Percentiles rank a stretch among this genome's conserved stretches.
Conservation (phyloP, 2,113 vertebrate genomes). For the Carollia perspicillata region DNA sequence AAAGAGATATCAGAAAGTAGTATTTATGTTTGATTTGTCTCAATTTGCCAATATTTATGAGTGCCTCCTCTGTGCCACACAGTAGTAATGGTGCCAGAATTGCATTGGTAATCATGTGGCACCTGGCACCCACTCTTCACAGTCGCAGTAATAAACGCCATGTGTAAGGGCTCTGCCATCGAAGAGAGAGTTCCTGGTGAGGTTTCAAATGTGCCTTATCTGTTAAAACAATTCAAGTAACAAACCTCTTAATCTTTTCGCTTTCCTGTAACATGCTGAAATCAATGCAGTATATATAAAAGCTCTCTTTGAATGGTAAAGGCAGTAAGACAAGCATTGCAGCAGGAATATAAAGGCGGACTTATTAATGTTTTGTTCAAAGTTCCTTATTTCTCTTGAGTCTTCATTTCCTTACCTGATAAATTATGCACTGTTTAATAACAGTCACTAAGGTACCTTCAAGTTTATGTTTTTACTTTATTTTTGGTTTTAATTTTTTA, state of each 20-base stretch:
- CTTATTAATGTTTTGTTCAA: not conserved
- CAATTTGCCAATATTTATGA: not conserved
- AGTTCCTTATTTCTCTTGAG: not conserved
- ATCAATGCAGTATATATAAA: not conserved
- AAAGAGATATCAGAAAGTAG: not conserved
- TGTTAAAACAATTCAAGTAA: not conserved
- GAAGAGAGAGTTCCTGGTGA: not conserved
- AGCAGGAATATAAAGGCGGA: not conserved
- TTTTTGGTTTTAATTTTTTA: slow-evolving; percentile 22
- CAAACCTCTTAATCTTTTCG: not conserved
- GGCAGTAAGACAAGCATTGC: not conserved
- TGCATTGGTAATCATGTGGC: not conserved
- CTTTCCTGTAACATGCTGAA: not conserved
- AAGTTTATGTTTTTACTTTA: not conserved
- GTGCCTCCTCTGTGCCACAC: not conserved
- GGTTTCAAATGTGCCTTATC: not conserved
- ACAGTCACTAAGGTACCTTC: not conserved
- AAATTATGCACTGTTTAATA: not conserved
- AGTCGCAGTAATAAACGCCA: not conserved
- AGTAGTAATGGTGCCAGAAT: not conserved
- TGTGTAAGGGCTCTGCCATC: not conserved
- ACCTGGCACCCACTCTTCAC: not conserved
- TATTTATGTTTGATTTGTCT: not conserved
- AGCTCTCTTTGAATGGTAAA: not conserved
- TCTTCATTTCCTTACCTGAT: not conserved